Evolutionary conservation across 2,888 invertebrate species (phyloP).

Genomic region (Lypha dubia): DNA sequence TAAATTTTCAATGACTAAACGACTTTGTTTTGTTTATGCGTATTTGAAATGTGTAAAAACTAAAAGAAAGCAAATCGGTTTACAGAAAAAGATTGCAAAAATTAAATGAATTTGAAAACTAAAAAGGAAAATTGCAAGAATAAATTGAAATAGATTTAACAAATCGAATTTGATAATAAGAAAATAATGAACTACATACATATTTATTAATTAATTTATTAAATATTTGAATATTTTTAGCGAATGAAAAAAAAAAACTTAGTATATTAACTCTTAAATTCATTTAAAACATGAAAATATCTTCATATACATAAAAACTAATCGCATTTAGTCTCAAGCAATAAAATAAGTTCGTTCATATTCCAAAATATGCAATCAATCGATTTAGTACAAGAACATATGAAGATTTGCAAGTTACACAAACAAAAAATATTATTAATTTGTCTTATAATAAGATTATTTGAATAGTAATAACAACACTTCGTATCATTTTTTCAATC

Average conservation of each 20-base stretch:
- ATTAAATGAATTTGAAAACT: conserved; percentile 40
- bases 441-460: conserved; percentile 46
- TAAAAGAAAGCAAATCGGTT: conserved; percentile 30
- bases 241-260: conserved; percentile 10
- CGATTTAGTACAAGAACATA: conserved; percentile 7
- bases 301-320: conserved; percentile 16
- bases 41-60: conserved; percentile 61
- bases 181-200: not conserved
- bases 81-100: conserved; percentile 27
- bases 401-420: conserved; percentile 29
- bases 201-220: not conserved
- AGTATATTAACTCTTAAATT: conserved; percentile 24
- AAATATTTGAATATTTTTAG: conserved; percentile 1
- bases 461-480: conserved; percentile 46
- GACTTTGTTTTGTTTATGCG: conserved; percentile 67
- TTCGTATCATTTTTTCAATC: conserved; percentile 53
- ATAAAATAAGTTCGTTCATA: conserved; percentile 16
- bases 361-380: not conserved
- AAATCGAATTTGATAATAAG: conserved; percentile 21
- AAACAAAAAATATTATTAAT: conserved; percentile 11
- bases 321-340: not conserved
- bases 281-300: conserved; percentile 28
- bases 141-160: conserved; percentile 34
- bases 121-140: conserved; percentile 24
- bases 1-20: conserved; percentile 74